These are phyloP conservation scores for Redunca redunca DNA, from an alignment of 2,113 vertebrate species.

Conservation along the genomic window DNA sequence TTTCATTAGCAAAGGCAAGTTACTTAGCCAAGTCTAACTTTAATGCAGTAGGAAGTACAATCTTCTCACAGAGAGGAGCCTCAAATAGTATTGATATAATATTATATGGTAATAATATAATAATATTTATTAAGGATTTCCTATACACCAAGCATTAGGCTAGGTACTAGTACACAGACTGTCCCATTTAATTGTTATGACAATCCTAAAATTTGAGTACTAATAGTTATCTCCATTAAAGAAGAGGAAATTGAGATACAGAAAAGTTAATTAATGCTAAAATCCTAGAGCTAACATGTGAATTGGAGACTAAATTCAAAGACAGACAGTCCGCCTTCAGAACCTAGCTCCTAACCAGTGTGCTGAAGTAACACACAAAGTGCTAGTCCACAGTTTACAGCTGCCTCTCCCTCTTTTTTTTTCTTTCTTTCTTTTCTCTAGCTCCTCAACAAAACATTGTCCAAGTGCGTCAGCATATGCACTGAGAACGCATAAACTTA, in stretches of 20 bases:
- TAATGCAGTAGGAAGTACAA: background rate
- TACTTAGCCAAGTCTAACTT: background rate
- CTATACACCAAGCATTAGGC: background rate
- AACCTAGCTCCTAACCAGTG: background rate
- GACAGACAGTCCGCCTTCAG: background rate
- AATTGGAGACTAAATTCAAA: conserved; percentile 45
- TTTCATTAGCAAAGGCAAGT: background rate
- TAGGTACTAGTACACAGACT: background rate
- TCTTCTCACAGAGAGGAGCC: background rate
- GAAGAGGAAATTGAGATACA: conserved; percentile 8
- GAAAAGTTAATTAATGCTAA: conserved; percentile 38
- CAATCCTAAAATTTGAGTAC: background rate
- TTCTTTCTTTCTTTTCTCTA: background rate
- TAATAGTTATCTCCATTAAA: conserved; percentile 1
- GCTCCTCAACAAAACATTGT: background rate
- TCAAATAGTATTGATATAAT: background rate
- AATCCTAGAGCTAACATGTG: conserved; percentile 34
- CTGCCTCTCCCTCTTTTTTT: background rate
- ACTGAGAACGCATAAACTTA: background rate
- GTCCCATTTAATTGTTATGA: background rate
- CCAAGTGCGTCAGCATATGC: background rate
- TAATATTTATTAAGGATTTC: conserved; percentile 1
- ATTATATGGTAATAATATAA: background rate
- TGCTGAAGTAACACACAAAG: conserved; percentile 31
- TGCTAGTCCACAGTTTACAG: background rate